Evolutionary conservation across 1,140 invertebrate species (phyloP).

Genomic region (Drosophila ercepeae): DNA sequence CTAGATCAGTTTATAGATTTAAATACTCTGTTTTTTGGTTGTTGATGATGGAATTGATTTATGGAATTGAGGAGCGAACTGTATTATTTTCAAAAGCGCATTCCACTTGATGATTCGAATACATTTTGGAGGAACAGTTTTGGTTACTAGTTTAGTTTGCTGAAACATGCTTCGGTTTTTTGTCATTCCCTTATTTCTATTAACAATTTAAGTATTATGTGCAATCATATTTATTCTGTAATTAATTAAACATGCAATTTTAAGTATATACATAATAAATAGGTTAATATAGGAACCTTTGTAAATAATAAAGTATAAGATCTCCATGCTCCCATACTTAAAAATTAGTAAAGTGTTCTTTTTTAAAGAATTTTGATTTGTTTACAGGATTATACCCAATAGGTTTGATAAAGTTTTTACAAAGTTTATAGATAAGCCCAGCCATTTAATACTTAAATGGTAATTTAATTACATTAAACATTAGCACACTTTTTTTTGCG

Average conservation of each 20-base stretch:
- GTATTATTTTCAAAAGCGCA: conserved; percentile 5
- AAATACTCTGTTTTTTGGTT: conserved; percentile 21
- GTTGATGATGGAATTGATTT: conserved; percentile 4
- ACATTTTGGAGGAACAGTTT: not conserved
- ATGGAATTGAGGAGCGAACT: not conserved
- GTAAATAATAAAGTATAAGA: conserved; percentile 1
- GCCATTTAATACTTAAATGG: not conserved
- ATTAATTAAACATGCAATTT: conserved; percentile 18
- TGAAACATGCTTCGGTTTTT: conserved; percentile 24
- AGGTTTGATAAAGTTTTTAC: conserved; percentile 6
- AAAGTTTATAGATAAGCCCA: not conserved
- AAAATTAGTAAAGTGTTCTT: not conserved
- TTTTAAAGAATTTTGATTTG: not conserved
- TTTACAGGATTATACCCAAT: not conserved
- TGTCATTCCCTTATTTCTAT: conserved; percentile 3
- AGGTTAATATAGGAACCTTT: not conserved
- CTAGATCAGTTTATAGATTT: conserved; percentile 1
- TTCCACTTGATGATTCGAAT: not conserved
- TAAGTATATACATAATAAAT: conserved; percentile 9
- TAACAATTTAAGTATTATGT: not conserved
- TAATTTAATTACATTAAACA: conserved; percentile 12
- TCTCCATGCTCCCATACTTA: conserved; percentile 16
- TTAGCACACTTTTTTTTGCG: conserved; percentile 23
- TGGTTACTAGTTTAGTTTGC: not conserved
- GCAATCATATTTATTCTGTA: conserved; percentile 23